A percentile compares a stretch with the other conserved stretches of the same genome.
Evolutionary conservation across 2,888 invertebrate genomes (phyloP).

Genomic region (Monopis laevigella): DNA sequence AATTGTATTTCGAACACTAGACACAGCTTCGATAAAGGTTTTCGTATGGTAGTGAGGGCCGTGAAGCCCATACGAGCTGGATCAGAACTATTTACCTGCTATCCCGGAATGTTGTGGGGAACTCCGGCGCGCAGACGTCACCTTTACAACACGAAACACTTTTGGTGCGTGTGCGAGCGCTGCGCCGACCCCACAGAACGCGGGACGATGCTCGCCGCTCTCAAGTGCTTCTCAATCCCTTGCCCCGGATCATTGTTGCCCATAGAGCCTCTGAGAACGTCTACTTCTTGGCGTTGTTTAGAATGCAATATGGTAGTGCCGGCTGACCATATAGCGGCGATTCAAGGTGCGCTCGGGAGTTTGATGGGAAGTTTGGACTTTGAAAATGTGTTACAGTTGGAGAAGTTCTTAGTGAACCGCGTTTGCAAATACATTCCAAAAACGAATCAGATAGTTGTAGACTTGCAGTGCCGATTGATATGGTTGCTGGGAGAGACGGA

Average conservation of each 20-base stretch:
- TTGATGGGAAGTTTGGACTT: constrained; percentile 59
- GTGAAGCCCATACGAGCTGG: constrained; percentile 66
- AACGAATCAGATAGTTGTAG: constrained; percentile 69
- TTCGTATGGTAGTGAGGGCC: constrained; percentile 69
- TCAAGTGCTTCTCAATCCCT: constrained; percentile 60
- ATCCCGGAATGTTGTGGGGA: constrained; percentile 74
- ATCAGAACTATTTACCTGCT: constrained; percentile 72
- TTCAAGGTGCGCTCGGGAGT: constrained; percentile 63
- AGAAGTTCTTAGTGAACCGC: constrained; percentile 63
- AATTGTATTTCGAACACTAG: constrained; percentile 74
- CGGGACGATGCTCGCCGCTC: constrained; percentile 66
- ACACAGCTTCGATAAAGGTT: constrained; percentile 66
- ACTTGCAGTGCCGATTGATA: constrained; percentile 70
- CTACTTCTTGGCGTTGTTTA: constrained; percentile 68
- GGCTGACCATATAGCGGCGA: constrained; percentile 53
- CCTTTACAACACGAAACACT: constrained; percentile 73
- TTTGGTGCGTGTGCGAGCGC: constrained; percentile 71
- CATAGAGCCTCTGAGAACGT: constrained; percentile 57
- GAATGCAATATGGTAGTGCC: constrained; percentile 59
- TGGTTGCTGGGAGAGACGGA: constrained; percentile 69
- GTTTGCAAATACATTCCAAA: constrained; percentile 63
- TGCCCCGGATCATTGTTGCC: constrained; percentile 68
- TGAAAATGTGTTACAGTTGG: constrained; percentile 58
- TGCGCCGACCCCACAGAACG: constrained; percentile 75
- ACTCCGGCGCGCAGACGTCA: constrained; percentile 71